These are phyloP conservation scores for Sebastes taczanowskii DNA, from an alignment of 2,797 vertebrate species.

Conservation along the genomic window DNA sequence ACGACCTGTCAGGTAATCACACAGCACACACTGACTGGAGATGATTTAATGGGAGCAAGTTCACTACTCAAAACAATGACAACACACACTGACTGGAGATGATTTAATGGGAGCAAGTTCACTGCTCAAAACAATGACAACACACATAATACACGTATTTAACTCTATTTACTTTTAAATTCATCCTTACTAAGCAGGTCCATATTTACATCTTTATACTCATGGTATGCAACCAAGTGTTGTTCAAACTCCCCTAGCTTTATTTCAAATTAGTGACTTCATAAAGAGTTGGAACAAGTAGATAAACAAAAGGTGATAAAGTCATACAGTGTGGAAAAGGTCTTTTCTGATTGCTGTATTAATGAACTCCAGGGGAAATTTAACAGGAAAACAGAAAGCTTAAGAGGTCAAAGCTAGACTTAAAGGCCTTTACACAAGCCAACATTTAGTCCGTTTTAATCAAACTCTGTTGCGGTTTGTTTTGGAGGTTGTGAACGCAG, in stretches of 20 bases:
- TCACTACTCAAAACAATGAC: neutral
- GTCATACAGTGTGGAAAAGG: neutral
- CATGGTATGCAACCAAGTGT: neutral
- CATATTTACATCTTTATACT: neutral
- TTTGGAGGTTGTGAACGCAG: too few relatives aligned
- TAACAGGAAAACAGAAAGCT: neutral
- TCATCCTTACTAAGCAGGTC: neutral
- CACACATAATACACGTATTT: neutral
- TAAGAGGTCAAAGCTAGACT: neutral
- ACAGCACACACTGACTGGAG: neutral
- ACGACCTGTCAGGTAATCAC: conserved; percentile 90
- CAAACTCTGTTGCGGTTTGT: too few relatives aligned
- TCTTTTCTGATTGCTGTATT: neutral
- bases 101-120: neutral
- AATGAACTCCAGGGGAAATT: neutral
- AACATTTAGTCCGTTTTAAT: too few relatives aligned
- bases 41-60: neutral
- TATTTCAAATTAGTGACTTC: neutral
- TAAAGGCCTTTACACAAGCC: too few relatives aligned
- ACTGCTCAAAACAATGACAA: neutral
- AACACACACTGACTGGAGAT: neutral
- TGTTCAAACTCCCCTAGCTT: neutral
- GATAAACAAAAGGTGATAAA: neutral
- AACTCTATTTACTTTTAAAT: neutral
- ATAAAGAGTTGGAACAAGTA: neutral